These are phyloP conservation scores for Scelioninae gen. 1 DNA, from an alignment of 2,888 invertebrate genomes.

Conservation along the genomic window DNA sequence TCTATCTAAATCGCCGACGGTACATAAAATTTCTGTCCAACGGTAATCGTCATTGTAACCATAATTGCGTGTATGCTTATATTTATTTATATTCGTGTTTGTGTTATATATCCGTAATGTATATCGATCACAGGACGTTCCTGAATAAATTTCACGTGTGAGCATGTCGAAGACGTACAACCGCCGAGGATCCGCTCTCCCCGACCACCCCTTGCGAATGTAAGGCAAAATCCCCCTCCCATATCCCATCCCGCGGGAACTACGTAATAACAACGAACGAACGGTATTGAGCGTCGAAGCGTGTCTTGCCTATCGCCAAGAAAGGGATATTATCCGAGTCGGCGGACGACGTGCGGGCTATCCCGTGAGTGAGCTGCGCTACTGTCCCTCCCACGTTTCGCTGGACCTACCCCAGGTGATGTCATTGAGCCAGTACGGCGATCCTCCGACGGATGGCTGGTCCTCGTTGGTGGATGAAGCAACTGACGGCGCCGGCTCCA, in stretches of 20 bases:
- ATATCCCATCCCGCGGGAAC: conserved; percentile 46
- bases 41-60: conserved; percentile 14
- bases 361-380: conserved; percentile 16
- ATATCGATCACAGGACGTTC: conserved; percentile 64
- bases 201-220: conserved; percentile 12
- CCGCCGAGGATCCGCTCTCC: conserved; percentile 24
- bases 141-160: conserved; percentile 63
- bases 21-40: conserved; percentile 38
- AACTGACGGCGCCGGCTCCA: conserved; percentile 79
- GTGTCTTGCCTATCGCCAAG: conserved; percentile 44
- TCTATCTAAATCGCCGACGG: conserved; percentile 60
- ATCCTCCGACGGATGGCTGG: conserved; percentile 76
- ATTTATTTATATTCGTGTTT: conserved; percentile 2
- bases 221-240: conserved; percentile 52
- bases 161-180: conserved; percentile 56
- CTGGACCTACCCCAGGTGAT: conserved; percentile 83
- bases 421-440: conserved; percentile 82
- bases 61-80: conserved; percentile 8
- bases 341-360: conserved; percentile 25
- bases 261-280: conserved; percentile 65
- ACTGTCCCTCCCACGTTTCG: conserved; percentile 57
- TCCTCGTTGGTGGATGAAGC: conserved; percentile 82
- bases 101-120: conserved; percentile 16
- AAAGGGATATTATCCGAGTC: conserved; percentile 43
- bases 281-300: conserved; percentile 66